Base-by-base conservation (phyloP, 2,113 vertebrate species). In the Astur gentilis region DNA sequence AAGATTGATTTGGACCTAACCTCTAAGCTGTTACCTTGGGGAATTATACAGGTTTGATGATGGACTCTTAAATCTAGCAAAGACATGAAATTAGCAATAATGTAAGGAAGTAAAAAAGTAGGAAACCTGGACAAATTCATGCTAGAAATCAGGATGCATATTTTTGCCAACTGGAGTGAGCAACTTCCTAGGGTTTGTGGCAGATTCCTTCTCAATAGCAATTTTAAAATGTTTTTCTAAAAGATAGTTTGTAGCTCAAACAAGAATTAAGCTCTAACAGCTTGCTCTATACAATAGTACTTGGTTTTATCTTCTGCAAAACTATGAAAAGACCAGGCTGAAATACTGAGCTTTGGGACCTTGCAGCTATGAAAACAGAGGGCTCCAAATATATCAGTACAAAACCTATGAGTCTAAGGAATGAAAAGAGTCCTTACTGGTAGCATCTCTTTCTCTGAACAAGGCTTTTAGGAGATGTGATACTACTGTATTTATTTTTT, bases 1-100 rank as follows among this genome's bases (percentile, higher is more conserved):
- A 87, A 94, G 90, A 95, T 95, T 90, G 79, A 90, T 95, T 93
- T 94, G 88, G 58, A 90, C 58, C 60, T 90, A 92, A 90, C 95
- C 90, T 94, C 76, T 62, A 83, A 86, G 75, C 32, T 77, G 31
- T 86, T 95, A 83, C 85, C 62, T n/a, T 88, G 32, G 87, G 82
- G 54, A 94, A 88, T 72, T 91, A 69, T 31, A 80, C 40, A 87
- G 42, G 73, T 93, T 92, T 83, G 31, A 65, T 88, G 88, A 80
- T 38, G 38, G n/a, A 55, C 47, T 91, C 57, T 76, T 96, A 91
- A 96, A 92, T 91, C 79, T 88, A 77, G 60, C 32, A 92, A 88
- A 94, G 14, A 60, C 20, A 70, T 65, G 19, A 79, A 82, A 69
- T 80, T 76, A 91, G 17, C 16, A 82, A 90, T 75, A 79, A 66